Percentiles rank a stretch among this genome's conserved stretches.
These are phyloP conservation scores for Pampusana beccarii DNA, from an alignment of 2,113 vertebrate genomes.

Conservation along the genomic window DNA sequence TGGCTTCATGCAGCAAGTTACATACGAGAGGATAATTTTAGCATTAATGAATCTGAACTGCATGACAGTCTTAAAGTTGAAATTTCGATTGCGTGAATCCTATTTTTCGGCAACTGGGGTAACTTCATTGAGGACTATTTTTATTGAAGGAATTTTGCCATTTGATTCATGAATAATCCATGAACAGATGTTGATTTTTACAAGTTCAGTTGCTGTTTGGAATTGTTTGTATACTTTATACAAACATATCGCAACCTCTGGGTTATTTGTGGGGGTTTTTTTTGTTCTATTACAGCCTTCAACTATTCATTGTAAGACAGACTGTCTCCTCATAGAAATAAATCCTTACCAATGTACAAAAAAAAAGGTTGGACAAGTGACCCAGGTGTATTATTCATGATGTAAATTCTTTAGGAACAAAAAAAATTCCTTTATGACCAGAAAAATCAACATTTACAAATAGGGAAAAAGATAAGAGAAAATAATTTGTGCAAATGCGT, in stretches of 20 bases:
- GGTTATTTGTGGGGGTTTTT: conserved; percentile 43
- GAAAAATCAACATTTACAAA: background rate
- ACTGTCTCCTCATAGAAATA: background rate
- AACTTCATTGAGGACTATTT: conserved; percentile 16
- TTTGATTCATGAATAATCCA: conserved; percentile 67
- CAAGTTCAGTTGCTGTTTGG: conserved; percentile 61
- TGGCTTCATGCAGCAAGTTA: conserved; percentile 29
- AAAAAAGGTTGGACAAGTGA: background rate
- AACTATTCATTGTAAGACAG: background rate
- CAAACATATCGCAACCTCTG: conserved; percentile 59
- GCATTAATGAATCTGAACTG: conserved; percentile 31
- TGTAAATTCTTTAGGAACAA: background rate
- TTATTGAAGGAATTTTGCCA: conserved; percentile 41
- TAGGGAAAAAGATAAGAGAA: background rate
- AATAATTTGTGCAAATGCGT: background rate
- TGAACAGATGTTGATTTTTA: conserved; percentile 68
- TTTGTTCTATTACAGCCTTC: background rate
- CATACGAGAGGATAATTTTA: conserved; percentile 32
- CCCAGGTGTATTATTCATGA: background rate
- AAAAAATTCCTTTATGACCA: background rate
- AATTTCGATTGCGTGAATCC: conserved; percentile 19
- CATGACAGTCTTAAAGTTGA: conserved; percentile 36
- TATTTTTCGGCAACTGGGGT: background rate
- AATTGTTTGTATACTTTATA: conserved; percentile 64
- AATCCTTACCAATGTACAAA: background rate